These are phyloP conservation scores for Oryzias woworae DNA, from an alignment of 2,113 vertebrate species.

Conservation along the genomic window DNA sequence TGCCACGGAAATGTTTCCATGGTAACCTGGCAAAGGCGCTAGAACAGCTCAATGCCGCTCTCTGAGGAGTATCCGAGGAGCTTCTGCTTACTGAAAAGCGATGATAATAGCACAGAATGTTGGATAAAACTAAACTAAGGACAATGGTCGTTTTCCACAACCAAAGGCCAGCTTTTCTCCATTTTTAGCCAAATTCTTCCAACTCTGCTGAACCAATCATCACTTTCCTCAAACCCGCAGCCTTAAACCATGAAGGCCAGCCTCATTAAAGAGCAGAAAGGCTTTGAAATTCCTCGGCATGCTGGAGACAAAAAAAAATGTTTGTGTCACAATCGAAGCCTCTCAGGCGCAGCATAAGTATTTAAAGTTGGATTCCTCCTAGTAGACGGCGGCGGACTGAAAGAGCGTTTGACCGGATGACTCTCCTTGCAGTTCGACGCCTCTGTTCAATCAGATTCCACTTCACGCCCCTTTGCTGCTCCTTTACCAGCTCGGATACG, in stretches of 20 bases:
- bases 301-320: too few species aligned
- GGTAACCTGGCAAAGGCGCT: constrained; percentile 68
- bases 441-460: constrained; percentile 41
- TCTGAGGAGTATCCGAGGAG: constrained; percentile 67
- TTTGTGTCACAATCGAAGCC: too few species aligned
- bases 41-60: constrained; percentile 68
- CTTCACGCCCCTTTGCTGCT: constrained; percentile 43
- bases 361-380: too few species aligned
- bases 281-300: too few species aligned
- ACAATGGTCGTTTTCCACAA: constrained; percentile 29
- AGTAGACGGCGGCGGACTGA: background rate
- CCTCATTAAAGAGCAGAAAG: too few species aligned
- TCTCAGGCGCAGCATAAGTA: too few species aligned
- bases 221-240: too few species aligned
- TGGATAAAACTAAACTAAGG: constrained; percentile 65
- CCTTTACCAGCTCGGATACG: constrained; percentile 60
- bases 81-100: constrained; percentile 69
- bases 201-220: too few species aligned
- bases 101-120: constrained; percentile 67
- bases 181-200: too few species aligned
- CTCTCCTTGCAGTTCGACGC: constrained; percentile 22
- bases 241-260: too few species aligned
- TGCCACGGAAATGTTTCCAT: constrained; percentile 74
- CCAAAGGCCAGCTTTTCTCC: background rate
- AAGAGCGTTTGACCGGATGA: constrained; percentile 22